These are phyloP conservation scores for Chloroclystis v-ata DNA, from an alignment of 2,888 invertebrate species.

Conservation along the genomic window DNA sequence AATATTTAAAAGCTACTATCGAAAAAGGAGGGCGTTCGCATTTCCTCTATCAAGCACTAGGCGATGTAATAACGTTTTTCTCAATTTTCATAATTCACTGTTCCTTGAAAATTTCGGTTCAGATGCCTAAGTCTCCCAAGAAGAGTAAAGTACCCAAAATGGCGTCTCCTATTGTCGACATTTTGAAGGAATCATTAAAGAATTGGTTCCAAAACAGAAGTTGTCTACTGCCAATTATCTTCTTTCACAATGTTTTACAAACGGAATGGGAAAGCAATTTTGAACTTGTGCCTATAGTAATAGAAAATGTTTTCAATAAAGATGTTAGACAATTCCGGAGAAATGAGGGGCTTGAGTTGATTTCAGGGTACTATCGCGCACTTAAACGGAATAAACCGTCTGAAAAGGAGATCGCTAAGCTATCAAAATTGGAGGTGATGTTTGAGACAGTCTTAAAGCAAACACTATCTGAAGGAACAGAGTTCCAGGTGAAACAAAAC, in stretches of 20 bases:
- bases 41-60: conserved; percentile 81
- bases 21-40: conserved; percentile 81
- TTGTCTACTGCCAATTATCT: conserved; percentile 80
- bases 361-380: conserved; percentile 81
- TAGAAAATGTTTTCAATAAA: conserved; percentile 79
- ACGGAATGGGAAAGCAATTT: conserved; percentile 82
- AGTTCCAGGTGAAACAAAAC: conserved; percentile 74
- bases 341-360: conserved; percentile 82
- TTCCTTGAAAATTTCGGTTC: conserved; percentile 70
- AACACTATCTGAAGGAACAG: conserved; percentile 54
- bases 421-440: conserved; percentile 63
- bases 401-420: conserved; percentile 47
- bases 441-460: conserved; percentile 62
- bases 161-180: conserved; percentile 58
- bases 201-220: conserved; percentile 81
- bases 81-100: conserved; percentile 81
- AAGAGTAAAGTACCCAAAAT: conserved; percentile 40
- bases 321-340: conserved; percentile 81
- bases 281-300: conserved; percentile 75
- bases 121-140: conserved; percentile 45
- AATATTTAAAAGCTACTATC: conserved; percentile 76
- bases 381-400: conserved; percentile 67
- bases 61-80: conserved; percentile 80
- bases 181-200: conserved; percentile 74
- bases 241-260: conserved; percentile 82